These are phyloP conservation scores for Cossypha dichroa DNA, from an alignment of 2,797 vertebrate species.

Conservation along the genomic window DNA sequence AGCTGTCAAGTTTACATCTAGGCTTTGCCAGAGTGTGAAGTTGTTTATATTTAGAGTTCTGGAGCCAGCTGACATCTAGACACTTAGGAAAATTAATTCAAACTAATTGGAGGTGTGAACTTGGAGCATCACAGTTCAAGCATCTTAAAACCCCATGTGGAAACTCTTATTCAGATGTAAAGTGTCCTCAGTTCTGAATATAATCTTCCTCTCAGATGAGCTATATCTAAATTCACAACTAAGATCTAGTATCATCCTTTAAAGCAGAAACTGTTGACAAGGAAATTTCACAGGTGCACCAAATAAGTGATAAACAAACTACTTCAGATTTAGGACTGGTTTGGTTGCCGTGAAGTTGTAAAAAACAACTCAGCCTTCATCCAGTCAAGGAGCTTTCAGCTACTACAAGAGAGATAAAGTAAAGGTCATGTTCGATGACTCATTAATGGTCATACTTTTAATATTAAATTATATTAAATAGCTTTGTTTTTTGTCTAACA, in stretches of 20 bases:
- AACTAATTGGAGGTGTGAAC: constrained; percentile 69
- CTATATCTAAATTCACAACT: constrained; percentile 63
- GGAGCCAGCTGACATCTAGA: constrained; percentile 64
- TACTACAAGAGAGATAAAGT: background rate
- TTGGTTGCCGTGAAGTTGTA: background rate
- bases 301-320: constrained; percentile 67
- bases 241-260: constrained; percentile 45
- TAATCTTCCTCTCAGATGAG: constrained; percentile 41
- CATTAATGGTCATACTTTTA: background rate
- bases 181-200: constrained; percentile 63
- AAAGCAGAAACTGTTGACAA: constrained; percentile 61
- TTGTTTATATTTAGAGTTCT: constrained; percentile 64
- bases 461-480: background rate
- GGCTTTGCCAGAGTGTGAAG: constrained; percentile 66
- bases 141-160: constrained; percentile 58
- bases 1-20: constrained; percentile 70
- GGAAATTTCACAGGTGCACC: constrained; percentile 65
- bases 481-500: background rate
- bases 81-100: constrained; percentile 68
- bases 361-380: background rate
- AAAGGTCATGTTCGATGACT: constrained; percentile 7
- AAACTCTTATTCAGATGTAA: constrained; percentile 67
- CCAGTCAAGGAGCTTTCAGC: background rate
- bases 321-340: constrained; percentile 64
- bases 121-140: constrained; percentile 48